phyloP scores from a whole-genome alignment of 1,140 invertebrate genomes.

The Leptestheria dahalacensis region DNA sequence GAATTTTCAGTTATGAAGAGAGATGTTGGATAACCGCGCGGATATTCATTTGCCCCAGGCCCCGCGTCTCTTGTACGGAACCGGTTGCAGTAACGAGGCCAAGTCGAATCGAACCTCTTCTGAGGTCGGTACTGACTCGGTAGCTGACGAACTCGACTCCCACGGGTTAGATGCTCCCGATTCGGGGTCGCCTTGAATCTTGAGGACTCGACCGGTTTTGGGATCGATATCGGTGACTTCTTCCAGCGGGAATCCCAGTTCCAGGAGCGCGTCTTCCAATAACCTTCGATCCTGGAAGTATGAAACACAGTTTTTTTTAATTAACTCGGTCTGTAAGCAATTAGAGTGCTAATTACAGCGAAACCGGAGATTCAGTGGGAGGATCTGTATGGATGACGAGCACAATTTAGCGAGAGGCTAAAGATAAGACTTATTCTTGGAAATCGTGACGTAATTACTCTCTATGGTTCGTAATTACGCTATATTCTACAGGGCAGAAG shows the following conservation, averaged over 20 bases:
- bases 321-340: no score
- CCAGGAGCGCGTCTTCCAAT: slow-evolving; percentile 11
- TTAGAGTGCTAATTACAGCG: no score
- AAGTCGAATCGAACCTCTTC: not conserved
- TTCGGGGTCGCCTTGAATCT: slow-evolving; percentile 1
- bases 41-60: not conserved
- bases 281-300: not conserved
- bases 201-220: slow-evolving; percentile 4
- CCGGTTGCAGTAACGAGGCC: not conserved
- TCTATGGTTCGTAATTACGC: no score
- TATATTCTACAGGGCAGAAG: no score
- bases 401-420: no score
- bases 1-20: no score
- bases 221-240: slow-evolving; percentile 7
- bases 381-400: no score
- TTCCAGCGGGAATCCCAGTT: slow-evolving; percentile 13
- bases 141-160: not conserved
- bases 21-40: no score
- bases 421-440: no score
- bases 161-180: not conserved
- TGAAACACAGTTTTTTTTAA: not conserved
- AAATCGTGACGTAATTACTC: no score
- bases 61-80: slow-evolving; percentile 4
- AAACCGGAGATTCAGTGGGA: no score
- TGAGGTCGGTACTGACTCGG: not conserved